Evolutionary conservation across 2,888 invertebrate genomes (phyloP).

Genomic region (Plagodis pulveraria): DNA sequence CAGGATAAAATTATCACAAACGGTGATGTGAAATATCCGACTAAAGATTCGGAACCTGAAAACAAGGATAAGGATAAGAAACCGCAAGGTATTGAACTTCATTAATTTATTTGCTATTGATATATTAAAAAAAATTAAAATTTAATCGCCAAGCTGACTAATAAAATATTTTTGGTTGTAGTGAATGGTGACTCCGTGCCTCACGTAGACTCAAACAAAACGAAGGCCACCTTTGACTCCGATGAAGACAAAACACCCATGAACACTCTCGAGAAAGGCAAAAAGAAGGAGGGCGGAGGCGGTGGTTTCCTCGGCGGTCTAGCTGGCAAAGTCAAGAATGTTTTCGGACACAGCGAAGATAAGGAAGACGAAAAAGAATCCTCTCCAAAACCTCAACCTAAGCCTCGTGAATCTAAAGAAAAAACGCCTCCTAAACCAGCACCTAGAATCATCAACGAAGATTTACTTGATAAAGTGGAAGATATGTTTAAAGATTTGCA

Average conservation of each 20-base stretch:
- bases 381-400: slow-evolving; percentile 62
- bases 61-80: slow-evolving; percentile 54
- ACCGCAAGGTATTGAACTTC: slow-evolving; percentile 61
- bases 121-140: too few relatives aligned
- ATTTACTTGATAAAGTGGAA: slow-evolving; percentile 77
- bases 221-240: slow-evolving; percentile 83
- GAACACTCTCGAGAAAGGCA: slow-evolving; percentile 82
- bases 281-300: slow-evolving; percentile 67
- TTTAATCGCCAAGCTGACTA: too few relatives aligned
- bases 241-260: slow-evolving; percentile 83
- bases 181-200: slow-evolving; percentile 73
- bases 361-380: slow-evolving; percentile 62
- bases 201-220: slow-evolving; percentile 80
- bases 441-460: slow-evolving; percentile 76
- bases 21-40: slow-evolving; percentile 70
- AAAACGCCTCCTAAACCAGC: slow-evolving; percentile 74
- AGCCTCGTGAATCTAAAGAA: slow-evolving; percentile 56
- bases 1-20: slow-evolving; percentile 74
- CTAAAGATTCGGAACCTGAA: slow-evolving; percentile 51
- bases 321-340: slow-evolving; percentile 71
- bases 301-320: slow-evolving; percentile 70
- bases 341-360: slow-evolving; percentile 74
- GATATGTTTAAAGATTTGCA: slow-evolving; percentile 80
- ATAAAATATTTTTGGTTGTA: slow-evolving; percentile 43
- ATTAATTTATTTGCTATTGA: too few relatives aligned